A percentile compares a stretch with the other conserved stretches of the same genome.
Conservation (phyloP, 92 coral and sea anemone genomes). For the Porites lobata region DNA sequence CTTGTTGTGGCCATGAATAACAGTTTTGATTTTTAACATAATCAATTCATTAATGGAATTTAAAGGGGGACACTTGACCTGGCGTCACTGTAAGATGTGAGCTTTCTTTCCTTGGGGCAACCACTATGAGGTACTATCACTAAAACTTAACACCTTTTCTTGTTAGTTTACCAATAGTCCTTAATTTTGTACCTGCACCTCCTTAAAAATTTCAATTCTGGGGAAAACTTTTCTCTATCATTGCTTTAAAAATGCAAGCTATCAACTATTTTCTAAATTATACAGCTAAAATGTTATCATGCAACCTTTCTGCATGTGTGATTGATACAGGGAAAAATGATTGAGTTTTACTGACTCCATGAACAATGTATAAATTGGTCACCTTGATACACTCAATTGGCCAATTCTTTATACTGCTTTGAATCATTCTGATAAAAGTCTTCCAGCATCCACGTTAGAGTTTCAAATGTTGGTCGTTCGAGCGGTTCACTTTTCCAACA, state of each 20-base stretch:
- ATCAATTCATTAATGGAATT: too few relatives aligned
- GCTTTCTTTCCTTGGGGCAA: too few relatives aligned
- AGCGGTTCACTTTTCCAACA: conserved; percentile 86
- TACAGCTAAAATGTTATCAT: not conserved
- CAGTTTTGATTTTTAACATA: too few relatives aligned
- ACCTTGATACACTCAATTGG: conserved; percentile 8
- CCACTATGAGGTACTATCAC: too few relatives aligned
- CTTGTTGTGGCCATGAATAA: too few relatives aligned
- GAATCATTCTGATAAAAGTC: conserved; percentile 87
- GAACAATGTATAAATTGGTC: not conserved
- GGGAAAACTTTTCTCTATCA: not conserved
- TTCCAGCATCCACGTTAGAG: conserved; percentile 93
- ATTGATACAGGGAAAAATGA: not conserved
- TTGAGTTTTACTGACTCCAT: not conserved
- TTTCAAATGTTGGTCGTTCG: conserved; percentile 96
- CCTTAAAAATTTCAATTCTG: too few relatives aligned
- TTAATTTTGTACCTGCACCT: too few relatives aligned
- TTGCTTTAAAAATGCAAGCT: not conserved
- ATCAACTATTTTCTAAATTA: not conserved
- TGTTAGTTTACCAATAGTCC: too few relatives aligned
- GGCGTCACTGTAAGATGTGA: too few relatives aligned
- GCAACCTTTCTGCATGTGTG: not conserved
- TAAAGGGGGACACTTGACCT: too few relatives aligned
- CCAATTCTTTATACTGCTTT: conserved; percentile 89
- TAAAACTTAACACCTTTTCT: too few relatives aligned